phyloP scores from a whole-genome alignment of 2,113 vertebrate species.

The Megaceryle torquata region DNA sequence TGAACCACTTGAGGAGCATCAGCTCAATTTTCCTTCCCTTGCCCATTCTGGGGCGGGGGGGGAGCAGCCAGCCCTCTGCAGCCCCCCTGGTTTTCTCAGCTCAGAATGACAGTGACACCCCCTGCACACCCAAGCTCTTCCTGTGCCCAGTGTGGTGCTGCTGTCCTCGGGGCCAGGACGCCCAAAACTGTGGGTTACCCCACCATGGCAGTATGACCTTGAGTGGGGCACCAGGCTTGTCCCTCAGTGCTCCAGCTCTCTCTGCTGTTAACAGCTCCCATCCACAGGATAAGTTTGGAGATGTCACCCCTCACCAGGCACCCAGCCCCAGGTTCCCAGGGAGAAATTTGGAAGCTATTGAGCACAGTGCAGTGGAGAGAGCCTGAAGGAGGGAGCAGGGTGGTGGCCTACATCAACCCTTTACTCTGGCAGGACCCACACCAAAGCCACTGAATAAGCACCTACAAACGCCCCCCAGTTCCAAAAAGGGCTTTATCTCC shows the following conservation, averaged over 20 bases:
- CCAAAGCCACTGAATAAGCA: neutral
- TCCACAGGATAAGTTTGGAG: neutral
- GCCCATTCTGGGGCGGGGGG: neutral
- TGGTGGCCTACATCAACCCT: rapidly evolving
- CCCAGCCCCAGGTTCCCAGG: neutral
- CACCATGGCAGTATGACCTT: neutral
- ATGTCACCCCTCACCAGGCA: neutral
- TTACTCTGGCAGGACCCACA: neutral
- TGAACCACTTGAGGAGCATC: neutral
- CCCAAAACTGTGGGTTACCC: neutral
- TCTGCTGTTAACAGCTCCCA: neutral
- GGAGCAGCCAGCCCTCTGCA: neutral
- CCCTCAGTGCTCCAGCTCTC: neutral
- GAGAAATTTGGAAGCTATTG: neutral
- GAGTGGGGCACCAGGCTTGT: rapidly evolving
- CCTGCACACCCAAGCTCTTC: neutral
- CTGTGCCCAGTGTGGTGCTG: rapidly evolving
- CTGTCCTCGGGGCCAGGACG: neutral
- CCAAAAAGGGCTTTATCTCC: neutral
- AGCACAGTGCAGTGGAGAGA: neutral
- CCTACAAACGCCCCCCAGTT: neutral
- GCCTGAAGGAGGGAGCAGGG: neutral
- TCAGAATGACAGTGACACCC: neutral
- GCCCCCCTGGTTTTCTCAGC: neutral
- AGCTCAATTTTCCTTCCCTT: neutral